phyloP scores from a whole-genome alignment of 1,140 invertebrate species.

The Ceratosolen fusciceps region DNA sequence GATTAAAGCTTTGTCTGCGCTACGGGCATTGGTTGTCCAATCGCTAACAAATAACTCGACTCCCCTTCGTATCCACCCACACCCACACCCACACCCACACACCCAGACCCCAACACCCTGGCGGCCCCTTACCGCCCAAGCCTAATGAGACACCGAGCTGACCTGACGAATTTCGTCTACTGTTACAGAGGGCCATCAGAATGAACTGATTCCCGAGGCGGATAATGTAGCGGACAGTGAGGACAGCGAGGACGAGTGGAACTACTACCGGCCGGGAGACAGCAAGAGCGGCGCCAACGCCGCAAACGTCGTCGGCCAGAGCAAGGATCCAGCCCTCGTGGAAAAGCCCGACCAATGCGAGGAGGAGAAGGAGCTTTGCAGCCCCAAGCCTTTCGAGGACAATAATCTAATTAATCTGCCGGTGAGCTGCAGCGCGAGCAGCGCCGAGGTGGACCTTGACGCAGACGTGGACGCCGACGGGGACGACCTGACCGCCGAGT shows the following conservation, averaged over 20 bases:
- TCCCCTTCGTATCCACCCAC: no score
- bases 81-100: no score
- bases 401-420: constrained; percentile 14
- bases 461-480: constrained; percentile 4
- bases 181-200: constrained; percentile 62
- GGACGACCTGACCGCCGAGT: constrained; percentile 38
- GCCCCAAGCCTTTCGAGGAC: constrained; percentile 46
- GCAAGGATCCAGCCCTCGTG: constrained; percentile 34
- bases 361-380: constrained; percentile 45
- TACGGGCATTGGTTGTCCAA: no score
- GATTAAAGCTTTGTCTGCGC: no score
- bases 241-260: constrained; percentile 85
- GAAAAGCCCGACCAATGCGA: constrained; percentile 43
- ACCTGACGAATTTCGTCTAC: background rate
- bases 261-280: constrained; percentile 72
- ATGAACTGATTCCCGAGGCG: constrained; percentile 66
- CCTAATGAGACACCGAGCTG: background rate
- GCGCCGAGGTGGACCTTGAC: background rate
- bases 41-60: no score
- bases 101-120: no score
- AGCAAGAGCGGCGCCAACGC: constrained; percentile 33
- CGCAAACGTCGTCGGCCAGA: background rate
- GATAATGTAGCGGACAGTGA: constrained; percentile 84
- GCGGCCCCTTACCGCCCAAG: no score
- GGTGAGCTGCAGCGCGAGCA: background rate